Base-by-base conservation (phyloP, 2,113 vertebrate genomes). In the Lynx canadensis region DNA sequence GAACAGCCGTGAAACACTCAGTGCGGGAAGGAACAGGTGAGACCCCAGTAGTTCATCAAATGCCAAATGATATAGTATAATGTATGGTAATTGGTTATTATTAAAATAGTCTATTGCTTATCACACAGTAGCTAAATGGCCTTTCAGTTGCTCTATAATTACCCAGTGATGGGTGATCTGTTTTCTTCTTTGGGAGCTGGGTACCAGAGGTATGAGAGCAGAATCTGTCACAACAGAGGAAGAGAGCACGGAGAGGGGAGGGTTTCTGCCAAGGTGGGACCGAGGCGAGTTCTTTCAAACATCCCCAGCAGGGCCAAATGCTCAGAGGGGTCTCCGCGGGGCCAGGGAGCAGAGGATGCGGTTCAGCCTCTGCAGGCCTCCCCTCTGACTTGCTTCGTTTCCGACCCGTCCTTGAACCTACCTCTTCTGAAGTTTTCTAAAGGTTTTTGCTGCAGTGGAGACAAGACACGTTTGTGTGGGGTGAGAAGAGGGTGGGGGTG, bases 61-160 rank as follows among this genome's bases (percentile, higher is more conserved):
- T 98, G 98, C 98, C 98, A 99, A 98, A 98, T 98, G 98, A 98
- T 98, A 97, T 97, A 98, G 97, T 98, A 96, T 98, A 98, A 99
- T 97, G 92, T 98, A 98, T 98, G 90, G 97, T 98, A 99, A 99
- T 98, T 99, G 97, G 98, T 98, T 98, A 98, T 99, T 99, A 98
- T 99, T 99, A 98, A 98, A 98, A 98, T 98, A 98, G 98, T 98
- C 98, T 98, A 97, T 98, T 99, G 98, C 98, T 98, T 99, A 99
- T 98, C 98, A 98, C 98, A 98, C 97, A 98, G 98, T 98, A 98
- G 98, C 98, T 98, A 98, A 98, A 98, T 98, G 98, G 96, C 96
- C 97, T 98, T 98, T 97, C 97, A 98, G 97, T 98, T 98, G 98
- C 98, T 98, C 81, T 98, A 89, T 98, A 98, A 98, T 99, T 98